Conservation (phyloP, 1,140 invertebrate species). For the Neodiprion fabricii region DNA sequence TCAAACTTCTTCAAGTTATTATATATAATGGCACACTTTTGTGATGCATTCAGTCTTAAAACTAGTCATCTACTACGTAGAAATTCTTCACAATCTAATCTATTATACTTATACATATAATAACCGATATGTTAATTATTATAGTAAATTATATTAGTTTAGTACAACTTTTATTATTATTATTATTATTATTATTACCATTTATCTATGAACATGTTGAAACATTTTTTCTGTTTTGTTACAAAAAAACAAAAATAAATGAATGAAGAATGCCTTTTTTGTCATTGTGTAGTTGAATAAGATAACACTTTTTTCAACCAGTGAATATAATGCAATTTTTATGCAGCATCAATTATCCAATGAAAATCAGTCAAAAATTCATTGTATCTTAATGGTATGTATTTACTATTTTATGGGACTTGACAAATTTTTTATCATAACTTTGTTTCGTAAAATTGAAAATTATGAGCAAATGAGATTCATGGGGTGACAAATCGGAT, state of each 20-base stretch:
- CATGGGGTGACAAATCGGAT: too few species aligned
- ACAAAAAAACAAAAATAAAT: not conserved
- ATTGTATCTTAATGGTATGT: too few species aligned
- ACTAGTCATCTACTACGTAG: conserved; percentile 3
- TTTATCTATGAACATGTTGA: conserved; percentile 3
- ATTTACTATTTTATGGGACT: too few species aligned
- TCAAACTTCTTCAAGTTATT: not conserved
- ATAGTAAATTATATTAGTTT: conserved; percentile 4
- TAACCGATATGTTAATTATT: not conserved
- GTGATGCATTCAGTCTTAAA: conserved; percentile 7
- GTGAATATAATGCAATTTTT: too few species aligned
- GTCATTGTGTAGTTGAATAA: too few species aligned
- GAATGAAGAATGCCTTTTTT: not conserved
- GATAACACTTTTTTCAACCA: too few species aligned
- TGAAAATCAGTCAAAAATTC: too few species aligned
- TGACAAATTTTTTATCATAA: too few species aligned
- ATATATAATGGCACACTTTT: not conserved
- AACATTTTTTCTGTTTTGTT: not conserved
- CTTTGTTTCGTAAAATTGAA: too few species aligned
- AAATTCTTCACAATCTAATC: conserved; percentile 3
- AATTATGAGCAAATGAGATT: too few species aligned
- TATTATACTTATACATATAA: not conserved
- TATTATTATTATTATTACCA: not conserved
- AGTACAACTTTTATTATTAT: not conserved
- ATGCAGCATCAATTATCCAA: too few species aligned